Conservation (phyloP, 1,140 invertebrate species). For the Lordiphosa stackelbergi region DNA sequence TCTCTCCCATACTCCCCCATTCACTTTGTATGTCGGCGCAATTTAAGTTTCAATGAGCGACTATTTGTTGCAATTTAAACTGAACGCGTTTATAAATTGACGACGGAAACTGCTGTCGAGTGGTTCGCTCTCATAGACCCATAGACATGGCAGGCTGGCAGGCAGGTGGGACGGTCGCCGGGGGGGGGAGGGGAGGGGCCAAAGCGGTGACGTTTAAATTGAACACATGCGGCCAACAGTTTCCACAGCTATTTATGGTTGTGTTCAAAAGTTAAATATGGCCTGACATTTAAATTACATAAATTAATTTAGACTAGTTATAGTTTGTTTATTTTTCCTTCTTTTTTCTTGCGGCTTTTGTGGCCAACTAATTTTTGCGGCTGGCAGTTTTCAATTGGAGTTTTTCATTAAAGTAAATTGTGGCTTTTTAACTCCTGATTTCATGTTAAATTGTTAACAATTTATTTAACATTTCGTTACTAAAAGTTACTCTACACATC, state of each 20-base stretch:
- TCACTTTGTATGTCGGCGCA: conserved; percentile 68
- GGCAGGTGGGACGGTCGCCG: not conserved
- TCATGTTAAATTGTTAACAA: no score
- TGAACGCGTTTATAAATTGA: conserved; percentile 75
- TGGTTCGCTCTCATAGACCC: conserved; percentile 17
- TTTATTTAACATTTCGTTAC: no score
- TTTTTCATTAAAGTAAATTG: conserved; percentile 22
- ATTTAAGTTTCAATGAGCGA: conserved; percentile 76
- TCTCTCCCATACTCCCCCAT: conserved; percentile 17
- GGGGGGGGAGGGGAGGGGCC: not conserved
- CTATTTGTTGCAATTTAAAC: conserved; percentile 75
- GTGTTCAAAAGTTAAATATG: conserved; percentile 30
- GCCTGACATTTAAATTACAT: conserved; percentile 60
- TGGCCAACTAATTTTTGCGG: conserved; percentile 56
- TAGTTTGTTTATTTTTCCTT: conserved; percentile 22
- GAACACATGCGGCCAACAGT: conserved; percentile 34
- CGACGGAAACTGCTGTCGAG: conserved; percentile 57
- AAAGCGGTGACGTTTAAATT: conserved; percentile 34
- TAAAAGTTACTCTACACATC: no score
- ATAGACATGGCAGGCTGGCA: conserved; percentile 16
- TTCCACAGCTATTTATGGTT: conserved; percentile 33
- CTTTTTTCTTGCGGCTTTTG: conserved; percentile 32
- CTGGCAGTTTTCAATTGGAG: conserved; percentile 52
- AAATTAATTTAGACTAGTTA: conserved; percentile 65
- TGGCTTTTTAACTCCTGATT: not conserved